phyloP scores from a whole-genome alignment of 2,113 vertebrate species.

The Cygnus atratus region DNA sequence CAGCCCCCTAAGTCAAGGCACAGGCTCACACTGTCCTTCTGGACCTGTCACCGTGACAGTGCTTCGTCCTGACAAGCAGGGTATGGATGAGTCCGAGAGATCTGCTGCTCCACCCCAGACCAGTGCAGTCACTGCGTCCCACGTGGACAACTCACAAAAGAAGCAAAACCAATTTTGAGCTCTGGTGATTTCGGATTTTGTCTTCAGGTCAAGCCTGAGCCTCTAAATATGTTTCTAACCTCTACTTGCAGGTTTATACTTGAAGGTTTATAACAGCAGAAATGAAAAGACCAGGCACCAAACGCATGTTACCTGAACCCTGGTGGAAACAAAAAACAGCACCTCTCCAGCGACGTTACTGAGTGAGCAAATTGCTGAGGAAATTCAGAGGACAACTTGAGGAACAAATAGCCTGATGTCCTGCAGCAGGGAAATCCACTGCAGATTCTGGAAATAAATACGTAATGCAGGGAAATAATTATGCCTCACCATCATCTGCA shows the following conservation, averaged over 20 bases:
- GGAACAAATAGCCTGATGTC: not conserved
- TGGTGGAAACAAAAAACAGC: not conserved
- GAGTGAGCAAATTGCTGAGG: not conserved
- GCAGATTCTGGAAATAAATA: not conserved
- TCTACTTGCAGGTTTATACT: not conserved
- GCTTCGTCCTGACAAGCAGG: not conserved
- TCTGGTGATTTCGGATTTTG: constrained; percentile 57
- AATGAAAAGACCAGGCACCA: not conserved
- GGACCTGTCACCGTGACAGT: not conserved
- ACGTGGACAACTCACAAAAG: not conserved
- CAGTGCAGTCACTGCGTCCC: not conserved
- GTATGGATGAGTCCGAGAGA: rapidly evolving
- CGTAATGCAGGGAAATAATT: not conserved
- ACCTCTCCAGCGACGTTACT: not conserved
- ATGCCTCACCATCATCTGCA: not conserved
- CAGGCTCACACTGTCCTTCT: rapidly evolving
- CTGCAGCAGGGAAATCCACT: not conserved
- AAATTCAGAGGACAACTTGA: constrained; percentile 1
- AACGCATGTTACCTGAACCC: not conserved
- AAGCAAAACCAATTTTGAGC: constrained; percentile 45
- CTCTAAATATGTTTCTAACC: constrained; percentile 55
- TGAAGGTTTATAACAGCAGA: not conserved
- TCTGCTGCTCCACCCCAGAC: not conserved
- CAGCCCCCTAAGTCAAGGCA: not conserved
- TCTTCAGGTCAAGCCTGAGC: constrained; percentile 23